A percentile compares a stretch with the other conserved stretches of the same genome.
Conservation (phyloP, 2,113 vertebrate genomes). For the Beaufortia kweichowensis region DNA sequence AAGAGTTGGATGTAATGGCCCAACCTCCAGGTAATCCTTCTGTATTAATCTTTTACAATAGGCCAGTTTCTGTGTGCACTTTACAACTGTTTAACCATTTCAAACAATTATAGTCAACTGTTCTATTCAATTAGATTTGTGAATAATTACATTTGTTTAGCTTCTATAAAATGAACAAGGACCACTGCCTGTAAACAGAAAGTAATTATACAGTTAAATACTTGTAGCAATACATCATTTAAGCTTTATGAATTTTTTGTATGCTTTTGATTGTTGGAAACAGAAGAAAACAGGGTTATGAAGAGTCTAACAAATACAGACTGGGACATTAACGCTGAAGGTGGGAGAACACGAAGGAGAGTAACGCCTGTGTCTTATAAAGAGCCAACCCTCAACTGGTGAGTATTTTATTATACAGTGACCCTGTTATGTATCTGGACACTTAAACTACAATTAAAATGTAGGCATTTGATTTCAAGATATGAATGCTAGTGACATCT, state of each 20-base stretch:
- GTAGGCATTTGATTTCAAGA: too few relatives aligned
- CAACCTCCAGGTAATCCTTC: constrained; percentile 43
- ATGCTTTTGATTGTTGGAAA: constrained; percentile 27
- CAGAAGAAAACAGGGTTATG: constrained; percentile 60
- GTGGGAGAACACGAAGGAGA: constrained; percentile 54
- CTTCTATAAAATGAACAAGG: too few relatives aligned
- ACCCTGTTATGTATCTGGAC: not conserved
- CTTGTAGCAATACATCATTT: too few relatives aligned
- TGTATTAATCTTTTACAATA: not conserved
- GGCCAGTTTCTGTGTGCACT: too few relatives aligned
- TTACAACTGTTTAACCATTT: too few relatives aligned
- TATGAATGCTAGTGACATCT: too few relatives aligned
- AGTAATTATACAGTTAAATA: not conserved
- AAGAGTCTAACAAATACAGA: constrained; percentile 67
- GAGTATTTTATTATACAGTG: constrained; percentile 16
- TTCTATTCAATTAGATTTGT: too few relatives aligned
- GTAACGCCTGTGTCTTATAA: constrained; percentile 66
- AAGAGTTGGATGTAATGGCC: not conserved
- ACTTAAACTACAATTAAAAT: not conserved
- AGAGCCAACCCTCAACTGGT: constrained; percentile 72
- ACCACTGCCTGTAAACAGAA: too few relatives aligned
- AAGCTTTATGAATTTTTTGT: too few relatives aligned
- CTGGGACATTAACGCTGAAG: constrained; percentile 16
- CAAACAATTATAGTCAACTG: too few relatives aligned
- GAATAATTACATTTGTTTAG: too few relatives aligned